These are phyloP conservation scores for Agrotis clavis DNA, from an alignment of 2,888 invertebrate genomes.

Conservation along the genomic window DNA sequence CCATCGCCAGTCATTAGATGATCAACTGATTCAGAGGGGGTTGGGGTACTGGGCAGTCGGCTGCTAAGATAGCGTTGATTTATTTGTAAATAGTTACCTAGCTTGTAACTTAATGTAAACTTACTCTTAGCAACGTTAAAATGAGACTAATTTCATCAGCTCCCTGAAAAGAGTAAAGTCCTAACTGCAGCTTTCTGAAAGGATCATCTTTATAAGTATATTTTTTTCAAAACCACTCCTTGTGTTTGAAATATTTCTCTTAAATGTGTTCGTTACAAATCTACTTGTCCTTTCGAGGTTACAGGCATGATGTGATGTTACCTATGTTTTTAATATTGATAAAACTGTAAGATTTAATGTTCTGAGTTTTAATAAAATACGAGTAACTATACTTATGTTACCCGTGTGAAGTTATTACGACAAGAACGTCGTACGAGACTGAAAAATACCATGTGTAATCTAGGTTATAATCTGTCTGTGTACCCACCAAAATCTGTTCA, in stretches of 20 bases:
- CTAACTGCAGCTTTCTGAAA: no score
- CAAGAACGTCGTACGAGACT: no score
- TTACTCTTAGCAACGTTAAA: no score
- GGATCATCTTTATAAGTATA: not conserved
- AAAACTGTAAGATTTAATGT: not conserved
- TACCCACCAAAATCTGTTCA: no score
- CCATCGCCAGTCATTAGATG: constrained; percentile 49
- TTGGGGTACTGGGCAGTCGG: not conserved
- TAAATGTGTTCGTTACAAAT: no score
- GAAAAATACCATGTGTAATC: no score
- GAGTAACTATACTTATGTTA: no score
- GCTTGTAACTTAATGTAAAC: not conserved
- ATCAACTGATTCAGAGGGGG: constrained; percentile 49
- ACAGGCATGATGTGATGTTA: no score
- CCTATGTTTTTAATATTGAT: not conserved
- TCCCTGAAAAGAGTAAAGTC: not conserved
- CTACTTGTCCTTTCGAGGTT: no score
- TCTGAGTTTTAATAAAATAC: not conserved
- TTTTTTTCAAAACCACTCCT: not conserved
- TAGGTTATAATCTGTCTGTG: no score
- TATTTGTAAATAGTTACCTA: not conserved
- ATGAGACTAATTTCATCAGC: no score
- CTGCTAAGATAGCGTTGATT: not conserved
- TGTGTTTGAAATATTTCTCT: not conserved
- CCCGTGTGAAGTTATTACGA: no score